A percentile compares a stretch with the other conserved stretches of the same genome.
Evolutionary conservation across 30 jellyfish, hydroid and myxozoan genomes (phyloP).

Genomic region (Clytia hemisphaerica): DNA sequence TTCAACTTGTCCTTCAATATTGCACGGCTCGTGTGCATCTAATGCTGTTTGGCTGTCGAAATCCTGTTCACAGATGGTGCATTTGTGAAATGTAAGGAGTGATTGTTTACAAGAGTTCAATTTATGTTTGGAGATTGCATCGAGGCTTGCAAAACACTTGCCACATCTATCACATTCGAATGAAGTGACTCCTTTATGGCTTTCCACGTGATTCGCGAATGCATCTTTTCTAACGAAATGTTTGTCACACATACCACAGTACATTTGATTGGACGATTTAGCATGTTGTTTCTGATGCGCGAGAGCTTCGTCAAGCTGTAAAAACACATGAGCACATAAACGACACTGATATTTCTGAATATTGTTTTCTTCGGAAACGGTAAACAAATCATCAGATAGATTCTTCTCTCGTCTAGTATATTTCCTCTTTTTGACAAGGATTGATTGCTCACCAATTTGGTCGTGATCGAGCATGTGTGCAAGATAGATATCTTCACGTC

Average conservation of each 20-base stretch:
- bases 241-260: conserved; percentile 25
- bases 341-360: conserved; percentile 28
- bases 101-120: no score
- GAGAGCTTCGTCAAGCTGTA: conserved; percentile 28
- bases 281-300: conserved; percentile 25
- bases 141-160: no score
- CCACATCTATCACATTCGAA: conserved; percentile 12
- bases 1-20: no score
- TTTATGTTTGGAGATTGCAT: no score
- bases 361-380: conserved; percentile 2
- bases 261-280: conserved; percentile 10
- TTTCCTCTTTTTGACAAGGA: conserved; percentile 1
- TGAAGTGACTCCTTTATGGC: conserved; percentile 7
- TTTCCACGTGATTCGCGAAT: conserved; percentile 20
- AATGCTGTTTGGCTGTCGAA: no score
- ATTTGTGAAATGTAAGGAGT: no score
- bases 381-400: not conserved
- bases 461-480: conserved; percentile 32
- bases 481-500: conserved; percentile 19
- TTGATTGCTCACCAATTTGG: conserved; percentile 10
- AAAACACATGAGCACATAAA: conserved; percentile 9
- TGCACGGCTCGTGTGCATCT: no score
- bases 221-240: conserved; percentile 17
- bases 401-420: no score
- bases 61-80: no score